phyloP scores from a whole-genome alignment of 92 coral and sea anemone genomes.

The Parazoanthus atlanticus region DNA sequence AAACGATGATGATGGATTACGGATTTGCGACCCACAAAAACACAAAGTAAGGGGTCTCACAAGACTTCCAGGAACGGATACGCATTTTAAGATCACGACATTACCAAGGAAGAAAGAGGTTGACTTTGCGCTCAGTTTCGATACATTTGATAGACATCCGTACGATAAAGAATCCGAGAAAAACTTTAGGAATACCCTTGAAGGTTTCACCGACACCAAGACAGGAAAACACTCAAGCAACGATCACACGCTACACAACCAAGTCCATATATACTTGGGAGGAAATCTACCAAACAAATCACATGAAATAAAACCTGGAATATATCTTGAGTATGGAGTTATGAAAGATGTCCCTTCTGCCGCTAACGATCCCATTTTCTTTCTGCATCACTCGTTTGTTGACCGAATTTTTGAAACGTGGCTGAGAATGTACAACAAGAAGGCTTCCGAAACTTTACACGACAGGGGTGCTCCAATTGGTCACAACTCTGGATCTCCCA shows the following conservation, averaged over 20 bases:
- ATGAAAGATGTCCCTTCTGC: constrained; percentile 47
- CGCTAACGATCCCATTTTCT: constrained; percentile 60
- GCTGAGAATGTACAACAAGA: constrained; percentile 44
- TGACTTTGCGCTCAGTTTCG: constrained; percentile 61
- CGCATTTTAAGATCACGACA: neutral
- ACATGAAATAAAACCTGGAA: neutral
- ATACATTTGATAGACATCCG: constrained; percentile 48
- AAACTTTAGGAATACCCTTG: constrained; percentile 57
- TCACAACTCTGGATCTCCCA: constrained; percentile 52
- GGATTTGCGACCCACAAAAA: neutral
- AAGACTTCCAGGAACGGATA: neutral
- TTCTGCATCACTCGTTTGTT: constrained; percentile 53
- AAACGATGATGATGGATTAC: neutral
- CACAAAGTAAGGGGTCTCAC: neutral
- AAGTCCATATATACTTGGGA: constrained; percentile 56
- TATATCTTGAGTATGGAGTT: neutral
- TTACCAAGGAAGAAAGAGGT: constrained; percentile 64
- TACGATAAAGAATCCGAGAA: constrained; percentile 49
- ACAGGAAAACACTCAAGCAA: constrained; percentile 45
- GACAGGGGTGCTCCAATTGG: constrained; percentile 57
- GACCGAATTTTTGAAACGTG: constrained; percentile 60
- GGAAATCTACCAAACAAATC: neutral
- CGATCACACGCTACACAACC: constrained; percentile 64
- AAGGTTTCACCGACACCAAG: constrained; percentile 52
- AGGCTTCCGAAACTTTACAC: constrained; percentile 21